Evolutionary conservation across 2,797 vertebrate species (phyloP).

Genomic region (Catamblyrhynchus diadema): DNA sequence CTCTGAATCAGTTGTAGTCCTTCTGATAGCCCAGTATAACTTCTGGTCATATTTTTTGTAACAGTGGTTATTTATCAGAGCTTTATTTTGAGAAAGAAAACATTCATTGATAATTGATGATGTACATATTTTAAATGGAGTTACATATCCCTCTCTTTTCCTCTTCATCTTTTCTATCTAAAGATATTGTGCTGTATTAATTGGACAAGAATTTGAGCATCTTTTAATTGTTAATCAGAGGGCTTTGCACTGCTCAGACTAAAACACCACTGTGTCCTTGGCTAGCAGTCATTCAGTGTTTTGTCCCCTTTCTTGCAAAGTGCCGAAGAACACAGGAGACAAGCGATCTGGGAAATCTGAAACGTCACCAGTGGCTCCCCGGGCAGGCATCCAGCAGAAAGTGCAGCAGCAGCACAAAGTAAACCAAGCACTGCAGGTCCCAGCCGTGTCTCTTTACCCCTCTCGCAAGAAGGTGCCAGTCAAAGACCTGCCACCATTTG

Average conservation of each 20-base stretch:
- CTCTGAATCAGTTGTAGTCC: not conserved
- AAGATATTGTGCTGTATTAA: not conserved
- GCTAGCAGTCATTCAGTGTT: not conserved
- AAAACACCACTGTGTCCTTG: not conserved
- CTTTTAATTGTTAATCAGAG: not conserved
- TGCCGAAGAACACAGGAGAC: constrained; percentile 91
- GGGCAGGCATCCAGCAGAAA: constrained; percentile 89
- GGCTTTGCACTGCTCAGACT: not conserved
- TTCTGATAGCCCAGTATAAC: not conserved
- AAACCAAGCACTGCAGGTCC: constrained; percentile 90
- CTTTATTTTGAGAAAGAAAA: not conserved
- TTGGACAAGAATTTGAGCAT: not conserved
- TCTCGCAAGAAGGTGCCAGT: constrained; percentile 95
- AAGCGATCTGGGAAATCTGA: constrained; percentile 89
- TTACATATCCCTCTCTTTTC: not conserved
- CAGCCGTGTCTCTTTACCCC: constrained; percentile 91
- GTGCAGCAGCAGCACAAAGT: constrained; percentile 82
- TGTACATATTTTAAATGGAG: not conserved
- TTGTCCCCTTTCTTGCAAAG: constrained; percentile 66
- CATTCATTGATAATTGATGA: not conserved
- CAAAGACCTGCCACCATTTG: constrained; percentile 95
- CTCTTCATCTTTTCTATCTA: not conserved
- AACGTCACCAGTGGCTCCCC: constrained; percentile 90
- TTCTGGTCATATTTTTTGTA: not conserved
- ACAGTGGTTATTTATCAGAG: not conserved